A percentile compares a stretch with the other conserved stretches of the same genome.
Evolutionary conservation across 2,888 invertebrate species (phyloP).

Genomic region (Deilephila porcellus): DNA sequence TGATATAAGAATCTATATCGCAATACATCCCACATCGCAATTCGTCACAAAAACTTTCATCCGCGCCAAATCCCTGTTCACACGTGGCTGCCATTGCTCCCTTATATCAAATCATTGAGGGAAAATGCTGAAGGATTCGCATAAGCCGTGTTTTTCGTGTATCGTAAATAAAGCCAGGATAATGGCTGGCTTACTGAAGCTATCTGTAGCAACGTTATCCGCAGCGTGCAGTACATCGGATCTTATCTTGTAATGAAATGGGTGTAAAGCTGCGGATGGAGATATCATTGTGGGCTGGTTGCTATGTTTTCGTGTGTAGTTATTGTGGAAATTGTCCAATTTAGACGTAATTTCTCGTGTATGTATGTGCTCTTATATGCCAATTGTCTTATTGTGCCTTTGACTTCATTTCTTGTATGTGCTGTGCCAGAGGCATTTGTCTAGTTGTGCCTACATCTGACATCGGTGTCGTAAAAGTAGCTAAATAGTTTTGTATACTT

Average conservation of each 20-base stretch:
- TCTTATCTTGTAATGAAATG: conserved; percentile 20
- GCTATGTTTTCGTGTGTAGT: not conserved
- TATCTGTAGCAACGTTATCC: not conserved
- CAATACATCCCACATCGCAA: not conserved
- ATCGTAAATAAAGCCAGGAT: conserved; percentile 16
- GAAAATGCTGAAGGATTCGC: conserved; percentile 2
- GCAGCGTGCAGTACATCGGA: not conserved
- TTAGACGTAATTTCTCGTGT: too few species aligned
- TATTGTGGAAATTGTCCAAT: too few species aligned
- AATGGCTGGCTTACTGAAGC: conserved; percentile 17
- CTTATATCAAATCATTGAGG: conserved; percentile 20
- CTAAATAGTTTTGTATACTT: too few species aligned
- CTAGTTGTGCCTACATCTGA: too few species aligned
- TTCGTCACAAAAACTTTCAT: not conserved
- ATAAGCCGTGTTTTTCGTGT: not conserved
- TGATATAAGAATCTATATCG: too few species aligned
- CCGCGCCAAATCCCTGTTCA: not conserved
- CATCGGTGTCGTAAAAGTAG: too few species aligned
- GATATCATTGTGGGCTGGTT: not conserved
- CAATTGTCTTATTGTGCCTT: too few species aligned
- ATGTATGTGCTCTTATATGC: too few species aligned
- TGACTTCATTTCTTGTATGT: too few species aligned
- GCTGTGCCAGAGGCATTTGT: too few species aligned
- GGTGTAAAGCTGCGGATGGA: conserved; percentile 13
- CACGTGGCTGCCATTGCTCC: not conserved